These are phyloP conservation scores for Musca domestica DNA, from an alignment of 1,140 invertebrate species.

Conservation along the genomic window DNA sequence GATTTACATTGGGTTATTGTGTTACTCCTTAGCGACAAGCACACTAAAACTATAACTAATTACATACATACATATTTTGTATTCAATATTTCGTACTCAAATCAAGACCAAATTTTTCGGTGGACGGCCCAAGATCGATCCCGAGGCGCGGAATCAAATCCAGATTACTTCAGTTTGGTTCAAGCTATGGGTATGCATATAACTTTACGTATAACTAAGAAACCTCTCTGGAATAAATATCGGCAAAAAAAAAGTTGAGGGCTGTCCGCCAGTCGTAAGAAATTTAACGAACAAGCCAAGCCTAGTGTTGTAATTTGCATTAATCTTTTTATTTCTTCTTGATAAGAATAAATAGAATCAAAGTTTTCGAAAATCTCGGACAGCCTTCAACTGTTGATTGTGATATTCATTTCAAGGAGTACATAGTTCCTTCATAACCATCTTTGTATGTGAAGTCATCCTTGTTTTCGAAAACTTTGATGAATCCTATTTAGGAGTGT, in stretches of 20 bases:
- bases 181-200: conserved; percentile 75
- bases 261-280: conserved; percentile 60
- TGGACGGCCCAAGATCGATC: conserved; percentile 78
- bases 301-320: no score
- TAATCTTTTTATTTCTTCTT: no score
- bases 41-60: no score
- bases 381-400: conserved; percentile 52
- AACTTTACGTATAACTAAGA: not conserved
- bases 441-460: conserved; percentile 13
- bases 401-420: conserved; percentile 37
- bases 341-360: conserved; percentile 37
- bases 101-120: conserved; percentile 59
- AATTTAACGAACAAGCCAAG: no score
- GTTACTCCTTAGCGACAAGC: no score
- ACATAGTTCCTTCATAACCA: not conserved
- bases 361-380: conserved; percentile 73
- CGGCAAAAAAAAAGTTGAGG: conserved; percentile 57
- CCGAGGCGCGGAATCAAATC: conserved; percentile 82
- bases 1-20: no score
- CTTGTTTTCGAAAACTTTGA: conserved; percentile 64
- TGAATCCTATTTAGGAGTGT: not conserved
- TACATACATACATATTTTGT: no score
- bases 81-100: not conserved
- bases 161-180: conserved; percentile 82
- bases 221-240: conserved; percentile 32